A percentile compares a stretch with the other conserved stretches of the same genome.
Conservation (phyloP, 2,888 invertebrate genomes). For the Pollenia angustigena region DNA sequence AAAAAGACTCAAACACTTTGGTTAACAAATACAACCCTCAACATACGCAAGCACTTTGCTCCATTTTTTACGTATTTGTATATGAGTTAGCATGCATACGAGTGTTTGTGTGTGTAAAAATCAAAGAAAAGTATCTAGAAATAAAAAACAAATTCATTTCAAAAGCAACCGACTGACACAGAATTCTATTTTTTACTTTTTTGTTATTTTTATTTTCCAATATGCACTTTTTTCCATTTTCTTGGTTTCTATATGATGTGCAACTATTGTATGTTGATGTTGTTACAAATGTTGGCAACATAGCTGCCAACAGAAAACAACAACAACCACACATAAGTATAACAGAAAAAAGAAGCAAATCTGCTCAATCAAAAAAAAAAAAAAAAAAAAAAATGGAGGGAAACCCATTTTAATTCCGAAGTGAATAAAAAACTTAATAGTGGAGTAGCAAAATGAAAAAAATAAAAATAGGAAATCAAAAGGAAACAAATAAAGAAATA, state of each 20-base stretch:
- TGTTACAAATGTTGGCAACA: slow-evolving; percentile 34
- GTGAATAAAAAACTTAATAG: slow-evolving; percentile 2
- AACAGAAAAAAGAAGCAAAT: slow-evolving; percentile 11
- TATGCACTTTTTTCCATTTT: slow-evolving; percentile 11
- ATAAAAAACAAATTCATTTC: background rate
- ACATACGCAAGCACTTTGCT: background rate
- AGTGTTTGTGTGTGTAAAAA: background rate
- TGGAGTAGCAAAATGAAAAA: background rate
- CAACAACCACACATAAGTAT: slow-evolving; percentile 29
- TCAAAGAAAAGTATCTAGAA: background rate
- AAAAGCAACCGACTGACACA: slow-evolving; percentile 72
- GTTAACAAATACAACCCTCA: slow-evolving; percentile 14
- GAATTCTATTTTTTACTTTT: slow-evolving; percentile 71
- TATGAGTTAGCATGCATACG: background rate
- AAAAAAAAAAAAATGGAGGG: slow-evolving; percentile 29
- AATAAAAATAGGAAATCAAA: background rate
- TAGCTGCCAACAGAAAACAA: slow-evolving; percentile 37
- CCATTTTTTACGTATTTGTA: background rate
- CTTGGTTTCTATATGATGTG: slow-evolving; percentile 29
- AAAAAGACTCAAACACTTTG: background rate
- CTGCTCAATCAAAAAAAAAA: slow-evolving; percentile 37
- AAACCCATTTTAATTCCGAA: slow-evolving; percentile 27
- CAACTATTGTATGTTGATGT: slow-evolving; percentile 34
- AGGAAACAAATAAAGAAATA: background rate
- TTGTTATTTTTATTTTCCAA: slow-evolving; percentile 28